phyloP scores from a whole-genome alignment of 2,113 vertebrate species.

The Tenrec ecaudatus region DNA sequence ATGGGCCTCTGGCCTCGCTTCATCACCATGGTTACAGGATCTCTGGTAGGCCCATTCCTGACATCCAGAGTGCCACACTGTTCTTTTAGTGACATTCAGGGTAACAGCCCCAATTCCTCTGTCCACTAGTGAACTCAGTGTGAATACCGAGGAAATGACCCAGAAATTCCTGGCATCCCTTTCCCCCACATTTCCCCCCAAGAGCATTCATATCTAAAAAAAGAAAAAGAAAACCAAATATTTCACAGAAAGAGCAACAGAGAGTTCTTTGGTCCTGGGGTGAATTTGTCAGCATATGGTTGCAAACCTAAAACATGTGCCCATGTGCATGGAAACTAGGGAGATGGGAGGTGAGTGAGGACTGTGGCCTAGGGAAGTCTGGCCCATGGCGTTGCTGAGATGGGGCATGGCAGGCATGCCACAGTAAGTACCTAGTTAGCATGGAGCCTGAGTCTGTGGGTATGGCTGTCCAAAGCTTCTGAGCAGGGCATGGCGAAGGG shows the following conservation, averaged over 20 bases:
- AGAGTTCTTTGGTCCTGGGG: background rate
- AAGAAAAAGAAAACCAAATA: background rate
- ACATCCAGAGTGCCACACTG: background rate
- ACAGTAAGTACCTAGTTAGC: too few species aligned
- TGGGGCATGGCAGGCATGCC: too few species aligned
- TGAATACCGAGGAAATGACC: background rate
- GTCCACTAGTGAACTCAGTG: too few species aligned
- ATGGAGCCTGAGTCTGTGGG: too few species aligned
- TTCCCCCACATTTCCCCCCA: background rate
- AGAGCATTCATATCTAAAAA: background rate
- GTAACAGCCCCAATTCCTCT: too few species aligned
- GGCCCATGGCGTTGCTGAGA: background rate
- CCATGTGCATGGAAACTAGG: background rate
- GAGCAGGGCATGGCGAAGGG: too few species aligned
- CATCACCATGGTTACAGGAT: background rate
- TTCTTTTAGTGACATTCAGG: conserved; percentile 26
- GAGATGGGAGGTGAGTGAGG: background rate
- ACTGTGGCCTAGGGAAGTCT: background rate
- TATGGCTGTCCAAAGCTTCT: too few species aligned
- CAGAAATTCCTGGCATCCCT: conserved; percentile 9
- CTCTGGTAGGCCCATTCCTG: too few species aligned
- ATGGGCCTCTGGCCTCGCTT: background rate
- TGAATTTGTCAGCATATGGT: background rate
- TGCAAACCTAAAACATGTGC: background rate
- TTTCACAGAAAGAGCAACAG: background rate